These are phyloP conservation scores for Pseudolycoriella hygida DNA, from an alignment of 2,888 invertebrate genomes.

Conservation along the genomic window DNA sequence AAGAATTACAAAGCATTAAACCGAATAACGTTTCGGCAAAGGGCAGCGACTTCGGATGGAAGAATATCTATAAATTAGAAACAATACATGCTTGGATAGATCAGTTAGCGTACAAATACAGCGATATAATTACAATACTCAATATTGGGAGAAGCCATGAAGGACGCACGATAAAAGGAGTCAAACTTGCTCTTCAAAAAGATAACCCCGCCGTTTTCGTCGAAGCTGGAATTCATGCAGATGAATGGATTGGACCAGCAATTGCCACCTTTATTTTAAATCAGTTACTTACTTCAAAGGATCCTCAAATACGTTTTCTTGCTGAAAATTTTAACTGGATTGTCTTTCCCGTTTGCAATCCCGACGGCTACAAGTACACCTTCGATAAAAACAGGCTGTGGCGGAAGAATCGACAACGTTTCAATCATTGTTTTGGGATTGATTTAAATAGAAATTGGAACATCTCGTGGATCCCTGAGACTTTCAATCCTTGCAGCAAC, in stretches of 20 bases:
- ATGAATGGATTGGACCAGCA: slow-evolving; percentile 29
- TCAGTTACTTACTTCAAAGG: slow-evolving; percentile 23
- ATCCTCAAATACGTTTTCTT: slow-evolving; percentile 19
- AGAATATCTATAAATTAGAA: slow-evolving; percentile 25
- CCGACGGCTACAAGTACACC: slow-evolving; percentile 58
- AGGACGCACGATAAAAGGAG: slow-evolving; percentile 31
- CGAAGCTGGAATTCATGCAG: slow-evolving; percentile 32
- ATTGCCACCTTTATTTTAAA: slow-evolving; percentile 26
- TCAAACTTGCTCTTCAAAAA: slow-evolving; percentile 28
- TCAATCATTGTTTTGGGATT: slow-evolving; percentile 37
- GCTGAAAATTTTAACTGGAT: slow-evolving; percentile 44
- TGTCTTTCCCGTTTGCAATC: slow-evolving; percentile 42
- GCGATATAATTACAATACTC: slow-evolving; percentile 22
- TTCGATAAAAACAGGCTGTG: slow-evolving; percentile 59
- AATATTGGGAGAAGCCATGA: slow-evolving; percentile 34
- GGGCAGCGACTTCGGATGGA: slow-evolving; percentile 26
- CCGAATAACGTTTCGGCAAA: slow-evolving; percentile 17
- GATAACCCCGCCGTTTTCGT: slow-evolving; percentile 31
- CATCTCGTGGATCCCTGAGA: slow-evolving; percentile 36
- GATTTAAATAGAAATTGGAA: slow-evolving; percentile 47
- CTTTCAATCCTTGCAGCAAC: slow-evolving; percentile 36
- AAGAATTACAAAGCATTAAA: slow-evolving; percentile 15
- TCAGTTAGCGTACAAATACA: slow-evolving; percentile 16
- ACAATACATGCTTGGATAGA: slow-evolving; percentile 27
- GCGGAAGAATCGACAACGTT: slow-evolving; percentile 51